phyloP scores from a whole-genome alignment of 2,797 vertebrate genomes.

The Chromis chromis region DNA sequence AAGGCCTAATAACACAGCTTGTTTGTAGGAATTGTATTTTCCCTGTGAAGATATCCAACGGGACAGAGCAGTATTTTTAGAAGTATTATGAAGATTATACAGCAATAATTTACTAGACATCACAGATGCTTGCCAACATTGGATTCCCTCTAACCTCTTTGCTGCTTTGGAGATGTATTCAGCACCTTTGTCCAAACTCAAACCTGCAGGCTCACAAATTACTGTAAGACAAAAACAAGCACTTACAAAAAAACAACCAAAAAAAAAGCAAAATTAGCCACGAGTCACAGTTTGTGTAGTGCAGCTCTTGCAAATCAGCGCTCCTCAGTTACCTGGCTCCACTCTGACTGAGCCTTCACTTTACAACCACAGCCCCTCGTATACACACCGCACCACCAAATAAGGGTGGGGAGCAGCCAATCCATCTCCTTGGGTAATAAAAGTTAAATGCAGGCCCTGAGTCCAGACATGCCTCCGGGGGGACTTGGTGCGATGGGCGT shows the following conservation, averaged over 20 bases:
- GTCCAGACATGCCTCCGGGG: slow-evolving; percentile 67
- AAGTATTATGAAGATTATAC: neutral
- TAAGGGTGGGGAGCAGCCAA: slow-evolving; percentile 68
- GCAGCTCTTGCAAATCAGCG: slow-evolving; percentile 25
- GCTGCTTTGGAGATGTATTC: too few relatives aligned
- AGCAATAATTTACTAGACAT: neutral
- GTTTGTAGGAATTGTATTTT: neutral
- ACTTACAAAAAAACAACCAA: neutral
- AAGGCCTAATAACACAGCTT: too few relatives aligned
- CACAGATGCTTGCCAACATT: neutral
- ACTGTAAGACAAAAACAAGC: slow-evolving; percentile 6
- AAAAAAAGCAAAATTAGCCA: neutral
- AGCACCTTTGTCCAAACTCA: slow-evolving; percentile 15
- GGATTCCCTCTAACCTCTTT: neutral
- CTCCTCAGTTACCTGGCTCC: slow-evolving; percentile 74
- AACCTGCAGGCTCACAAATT: neutral
- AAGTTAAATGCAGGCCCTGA: slow-evolving; percentile 74
- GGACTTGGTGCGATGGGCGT: slow-evolving; percentile 54
- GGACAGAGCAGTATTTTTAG: neutral
- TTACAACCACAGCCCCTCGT: slow-evolving; percentile 52
- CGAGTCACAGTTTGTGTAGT: slow-evolving; percentile 39
- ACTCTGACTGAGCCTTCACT: slow-evolving; percentile 69
- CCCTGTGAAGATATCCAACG: neutral
- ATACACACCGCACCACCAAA: slow-evolving; percentile 53
- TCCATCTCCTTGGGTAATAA: slow-evolving; percentile 74